Evolutionary conservation across 2,113 vertebrate species (phyloP), one percentile per base, ranked within the genome.

Genomic region (Triplophysa tibetana): DNA sequence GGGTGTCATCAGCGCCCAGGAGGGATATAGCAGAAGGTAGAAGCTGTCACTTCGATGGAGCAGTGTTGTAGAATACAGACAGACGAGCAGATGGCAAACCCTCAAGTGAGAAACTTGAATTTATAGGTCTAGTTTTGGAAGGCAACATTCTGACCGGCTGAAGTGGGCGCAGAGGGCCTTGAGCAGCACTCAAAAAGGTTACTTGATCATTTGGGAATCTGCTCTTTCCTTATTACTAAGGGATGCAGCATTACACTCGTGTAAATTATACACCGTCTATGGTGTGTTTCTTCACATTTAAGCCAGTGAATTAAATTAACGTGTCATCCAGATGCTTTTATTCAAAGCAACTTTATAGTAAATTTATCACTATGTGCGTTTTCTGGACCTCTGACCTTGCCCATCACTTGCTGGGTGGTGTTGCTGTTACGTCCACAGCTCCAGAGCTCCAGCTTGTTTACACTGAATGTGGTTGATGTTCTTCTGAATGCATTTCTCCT

Each of bases 71-170:
- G 21, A 16, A 75, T 2, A 16, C 38, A 48, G 41, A 63, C 26
- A 48, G 10, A 41, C 19, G 21, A 56, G 14, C 72, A 74, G 73
- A 75, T 75, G 70, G 73, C 23, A 63, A 75, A 75, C 16, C 41
- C 58, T 75, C 23, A 19, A 75, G 58, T 75, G 41, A 75, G 58
- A 29, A 63, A 23, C 23, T 75, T 48, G 62, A 63, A 75, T 63
- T 75, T 38, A 75, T 0, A 48, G 8, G 8, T 63, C 43, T 26
- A 14, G 62, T 62, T 62, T 62, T 41, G 48, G 73, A 29, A 1
- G 23, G 62, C 23, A 29, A 19, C 16, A 2, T 58, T 58, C 19
- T 58, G 54, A 58, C 54, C 54, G 2, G 24, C 48, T 38, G 6
- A 45, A 26, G 43, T 75, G 41, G 61, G 60, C 21, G 11, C 23